Conservation (phyloP, 2,888 invertebrate species). For the Phalera bucephala region DNA sequence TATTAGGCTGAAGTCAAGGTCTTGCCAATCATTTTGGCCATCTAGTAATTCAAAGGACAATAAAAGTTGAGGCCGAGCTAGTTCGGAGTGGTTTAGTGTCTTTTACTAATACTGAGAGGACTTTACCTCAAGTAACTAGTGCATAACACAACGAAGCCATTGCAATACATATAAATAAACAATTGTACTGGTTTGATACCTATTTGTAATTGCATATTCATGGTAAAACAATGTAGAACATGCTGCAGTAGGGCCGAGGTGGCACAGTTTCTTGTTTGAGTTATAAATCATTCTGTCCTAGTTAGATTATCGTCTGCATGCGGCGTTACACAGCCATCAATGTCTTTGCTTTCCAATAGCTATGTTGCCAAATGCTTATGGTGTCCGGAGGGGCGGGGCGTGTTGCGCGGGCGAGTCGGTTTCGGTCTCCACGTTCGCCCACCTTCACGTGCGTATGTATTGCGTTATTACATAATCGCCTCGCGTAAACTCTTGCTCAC, state of each 20-base stretch:
- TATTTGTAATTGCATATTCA: conserved; percentile 64
- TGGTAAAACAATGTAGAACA: conserved; percentile 68
- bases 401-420: conserved; percentile 30
- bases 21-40: conserved; percentile 73
- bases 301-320: conserved; percentile 70
- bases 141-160: neutral
- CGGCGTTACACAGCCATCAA: conserved; percentile 53
- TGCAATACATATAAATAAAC: neutral
- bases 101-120: conserved; percentile 20
- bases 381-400: conserved; percentile 24
- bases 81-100: conserved; percentile 30
- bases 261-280: conserved; percentile 76
- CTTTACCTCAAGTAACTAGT: conserved; percentile 3
- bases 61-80: conserved; percentile 65
- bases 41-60: conserved; percentile 73
- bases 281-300: conserved; percentile 77
- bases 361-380: conserved; percentile 63
- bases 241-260: conserved; percentile 71
- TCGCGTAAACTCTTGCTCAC: conserved; percentile 52
- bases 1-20: conserved; percentile 78
- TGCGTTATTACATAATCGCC: conserved; percentile 54
- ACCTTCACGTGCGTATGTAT: conserved; percentile 47
- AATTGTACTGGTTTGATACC: conserved; percentile 36
- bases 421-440: conserved; percentile 36
- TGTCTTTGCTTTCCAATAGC: conserved; percentile 68